Conservation (phyloP, 2,888 invertebrate genomes). For the Prenolepis imparis region DNA sequence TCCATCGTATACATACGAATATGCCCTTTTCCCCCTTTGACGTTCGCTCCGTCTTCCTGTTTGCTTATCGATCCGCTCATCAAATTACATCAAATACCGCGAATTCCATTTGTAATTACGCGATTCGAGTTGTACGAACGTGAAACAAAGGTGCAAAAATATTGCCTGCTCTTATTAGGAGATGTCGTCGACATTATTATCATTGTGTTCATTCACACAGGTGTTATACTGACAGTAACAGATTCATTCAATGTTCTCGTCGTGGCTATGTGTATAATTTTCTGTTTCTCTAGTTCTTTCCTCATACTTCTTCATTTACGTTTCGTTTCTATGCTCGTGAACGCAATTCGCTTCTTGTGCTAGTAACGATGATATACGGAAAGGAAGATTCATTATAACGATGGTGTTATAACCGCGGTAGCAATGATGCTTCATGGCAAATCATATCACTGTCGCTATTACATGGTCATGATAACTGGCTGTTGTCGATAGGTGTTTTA, state of each 20-base stretch:
- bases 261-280: constrained; percentile 28
- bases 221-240: constrained; percentile 19
- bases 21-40: constrained; percentile 6
- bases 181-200: constrained; percentile 21
- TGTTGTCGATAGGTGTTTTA: constrained; percentile 60
- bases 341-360: constrained; percentile 48
- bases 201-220: constrained; percentile 25
- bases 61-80: constrained; percentile 29
- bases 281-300: constrained; percentile 36
- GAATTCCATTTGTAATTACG: constrained; percentile 2
- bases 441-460: constrained; percentile 62
- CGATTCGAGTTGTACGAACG: background rate
- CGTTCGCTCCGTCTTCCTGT: constrained; percentile 30
- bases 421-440: constrained; percentile 55
- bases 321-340: constrained; percentile 39
- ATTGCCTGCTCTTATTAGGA: background rate
- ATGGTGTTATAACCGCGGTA: constrained; percentile 52
- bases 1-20: constrained; percentile 33
- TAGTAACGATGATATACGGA: constrained; percentile 31
- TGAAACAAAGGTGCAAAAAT: background rate
- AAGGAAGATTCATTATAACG: constrained; percentile 37
- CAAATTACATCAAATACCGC: background rate
- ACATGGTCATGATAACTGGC: constrained; percentile 62
- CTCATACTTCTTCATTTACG: constrained; percentile 31
- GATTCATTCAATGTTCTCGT: constrained; percentile 12